These are phyloP conservation scores for Hesperia comma DNA, from an alignment of 2,888 invertebrate species.

Conservation along the genomic window DNA sequence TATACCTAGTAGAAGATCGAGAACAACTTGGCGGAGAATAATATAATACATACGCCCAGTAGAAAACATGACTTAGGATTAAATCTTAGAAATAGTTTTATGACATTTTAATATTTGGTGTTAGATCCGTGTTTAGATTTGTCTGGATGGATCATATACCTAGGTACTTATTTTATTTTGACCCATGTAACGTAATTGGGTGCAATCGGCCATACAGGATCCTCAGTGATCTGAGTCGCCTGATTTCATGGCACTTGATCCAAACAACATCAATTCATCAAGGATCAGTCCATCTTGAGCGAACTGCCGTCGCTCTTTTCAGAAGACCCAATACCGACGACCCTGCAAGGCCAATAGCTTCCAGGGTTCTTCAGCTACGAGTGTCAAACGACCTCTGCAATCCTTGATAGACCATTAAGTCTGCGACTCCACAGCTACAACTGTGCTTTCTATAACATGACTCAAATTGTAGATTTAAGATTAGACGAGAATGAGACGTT, in stretches of 20 bases:
- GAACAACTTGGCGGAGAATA: constrained; percentile 18
- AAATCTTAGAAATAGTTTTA: constrained; percentile 26
- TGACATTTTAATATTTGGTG: constrained; percentile 33
- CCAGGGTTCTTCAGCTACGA: constrained; percentile 1
- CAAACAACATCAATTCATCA: background rate
- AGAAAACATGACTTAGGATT: constrained; percentile 3
- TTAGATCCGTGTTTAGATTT: constrained; percentile 36
- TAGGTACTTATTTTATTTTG: constrained; percentile 12
- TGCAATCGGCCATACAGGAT: background rate
- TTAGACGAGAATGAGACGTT: constrained; percentile 31
- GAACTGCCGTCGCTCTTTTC: constrained; percentile 2
- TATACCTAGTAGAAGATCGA: constrained; percentile 4
- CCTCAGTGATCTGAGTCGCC: background rate
- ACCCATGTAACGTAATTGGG: constrained; percentile 11
- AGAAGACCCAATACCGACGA: background rate
- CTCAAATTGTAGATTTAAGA: constrained; percentile 16
- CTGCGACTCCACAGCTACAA: constrained; percentile 14
- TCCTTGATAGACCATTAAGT: background rate
- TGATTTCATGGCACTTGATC: background rate
- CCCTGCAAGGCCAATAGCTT: constrained; percentile 23
- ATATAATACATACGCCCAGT: background rate
- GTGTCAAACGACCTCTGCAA: constrained; percentile 8
- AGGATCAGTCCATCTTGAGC: background rate
- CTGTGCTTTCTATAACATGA: constrained; percentile 8
- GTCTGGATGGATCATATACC: constrained; percentile 33